Percentiles rank a stretch among this genome's conserved stretches.
Evolutionary conservation across 1,140 invertebrate genomes (phyloP).

Genomic region (Tyrophagus putrescentiae): DNA sequence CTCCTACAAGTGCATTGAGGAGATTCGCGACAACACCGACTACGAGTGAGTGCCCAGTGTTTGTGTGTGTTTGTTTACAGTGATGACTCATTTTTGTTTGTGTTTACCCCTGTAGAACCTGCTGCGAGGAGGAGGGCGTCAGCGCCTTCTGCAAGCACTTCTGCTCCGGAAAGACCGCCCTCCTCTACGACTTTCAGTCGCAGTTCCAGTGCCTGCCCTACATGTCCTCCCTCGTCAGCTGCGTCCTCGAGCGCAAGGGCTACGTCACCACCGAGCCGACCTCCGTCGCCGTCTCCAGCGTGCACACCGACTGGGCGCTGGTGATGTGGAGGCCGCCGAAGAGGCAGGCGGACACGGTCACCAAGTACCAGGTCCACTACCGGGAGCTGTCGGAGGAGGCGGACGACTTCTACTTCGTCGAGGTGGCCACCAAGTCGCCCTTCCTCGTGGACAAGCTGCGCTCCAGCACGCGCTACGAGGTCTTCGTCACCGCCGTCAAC

Average conservation of each 20-base stretch:
- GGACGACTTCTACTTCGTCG: conserved; percentile 35
- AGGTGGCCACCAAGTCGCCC: conserved; percentile 39
- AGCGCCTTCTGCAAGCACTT: conserved; percentile 48
- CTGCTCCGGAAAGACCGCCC: conserved; percentile 52
- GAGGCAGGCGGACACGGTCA: conserved; percentile 50
- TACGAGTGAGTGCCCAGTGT: conserved; percentile 46
- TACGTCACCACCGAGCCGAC: conserved; percentile 54
- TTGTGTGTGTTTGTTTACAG: not conserved
- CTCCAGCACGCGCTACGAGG: conserved; percentile 55
- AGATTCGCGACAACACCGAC: conserved; percentile 42
- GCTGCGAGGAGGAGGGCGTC: conserved; percentile 54
- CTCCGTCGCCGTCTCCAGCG: conserved; percentile 49
- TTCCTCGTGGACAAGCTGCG: conserved; percentile 55
- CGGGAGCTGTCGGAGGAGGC: conserved; percentile 37
- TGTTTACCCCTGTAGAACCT: conserved; percentile 30
- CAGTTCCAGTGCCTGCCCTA: conserved; percentile 53
- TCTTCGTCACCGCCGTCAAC: conserved; percentile 63
- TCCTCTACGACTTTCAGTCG: conserved; percentile 48
- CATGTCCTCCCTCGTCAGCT: conserved; percentile 59
- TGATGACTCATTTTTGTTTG: no score
- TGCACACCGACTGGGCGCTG: conserved; percentile 55
- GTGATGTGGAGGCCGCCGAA: conserved; percentile 58
- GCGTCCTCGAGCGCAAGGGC: conserved; percentile 62
- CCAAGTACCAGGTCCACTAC: conserved; percentile 50
- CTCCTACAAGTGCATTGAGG: conserved; percentile 58